Conservation (phyloP, 2,888 invertebrate genomes). For the Lithosia quadra region DNA sequence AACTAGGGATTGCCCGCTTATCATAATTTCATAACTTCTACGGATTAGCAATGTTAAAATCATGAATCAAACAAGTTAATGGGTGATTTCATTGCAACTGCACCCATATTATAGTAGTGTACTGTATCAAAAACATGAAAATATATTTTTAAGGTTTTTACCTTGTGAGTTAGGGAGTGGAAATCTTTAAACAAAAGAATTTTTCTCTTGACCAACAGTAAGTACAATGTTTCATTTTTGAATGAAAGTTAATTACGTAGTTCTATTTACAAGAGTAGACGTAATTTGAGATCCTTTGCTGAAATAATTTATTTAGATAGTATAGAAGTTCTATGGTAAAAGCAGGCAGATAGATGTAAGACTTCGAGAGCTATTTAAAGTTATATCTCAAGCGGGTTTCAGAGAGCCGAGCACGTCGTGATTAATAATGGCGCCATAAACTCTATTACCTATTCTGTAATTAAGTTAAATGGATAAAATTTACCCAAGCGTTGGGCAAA, state of each 20-base stretch:
- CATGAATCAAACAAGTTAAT: too few relatives aligned
- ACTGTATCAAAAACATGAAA: too few relatives aligned
- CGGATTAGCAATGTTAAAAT: too few relatives aligned
- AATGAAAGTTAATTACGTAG: neutral
- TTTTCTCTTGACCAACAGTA: too few relatives aligned
- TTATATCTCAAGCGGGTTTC: conserved; percentile 56
- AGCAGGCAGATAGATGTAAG: conserved; percentile 24
- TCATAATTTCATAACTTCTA: too few relatives aligned
- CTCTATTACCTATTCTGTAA: conserved; percentile 77
- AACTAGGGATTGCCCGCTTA: too few relatives aligned
- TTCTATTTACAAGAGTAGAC: neutral
- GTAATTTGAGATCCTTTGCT: neutral
- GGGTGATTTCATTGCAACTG: too few relatives aligned
- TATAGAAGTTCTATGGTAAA: conserved; percentile 12
- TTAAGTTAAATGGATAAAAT: conserved; percentile 80
- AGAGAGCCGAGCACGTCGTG: conserved; percentile 64
- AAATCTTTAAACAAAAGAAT: too few relatives aligned
- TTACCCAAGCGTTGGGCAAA: conserved; percentile 69
- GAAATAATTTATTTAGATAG: neutral
- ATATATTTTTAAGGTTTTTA: too few relatives aligned
- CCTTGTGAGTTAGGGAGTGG: too few relatives aligned
- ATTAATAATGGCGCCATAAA: conserved; percentile 78
- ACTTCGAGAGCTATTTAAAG: conserved; percentile 44
- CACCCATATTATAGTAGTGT: too few relatives aligned
- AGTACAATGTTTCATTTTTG: too few relatives aligned